Conservation (phyloP, 1,140 invertebrate species). For the Tyrophagus putrescentiae region DNA sequence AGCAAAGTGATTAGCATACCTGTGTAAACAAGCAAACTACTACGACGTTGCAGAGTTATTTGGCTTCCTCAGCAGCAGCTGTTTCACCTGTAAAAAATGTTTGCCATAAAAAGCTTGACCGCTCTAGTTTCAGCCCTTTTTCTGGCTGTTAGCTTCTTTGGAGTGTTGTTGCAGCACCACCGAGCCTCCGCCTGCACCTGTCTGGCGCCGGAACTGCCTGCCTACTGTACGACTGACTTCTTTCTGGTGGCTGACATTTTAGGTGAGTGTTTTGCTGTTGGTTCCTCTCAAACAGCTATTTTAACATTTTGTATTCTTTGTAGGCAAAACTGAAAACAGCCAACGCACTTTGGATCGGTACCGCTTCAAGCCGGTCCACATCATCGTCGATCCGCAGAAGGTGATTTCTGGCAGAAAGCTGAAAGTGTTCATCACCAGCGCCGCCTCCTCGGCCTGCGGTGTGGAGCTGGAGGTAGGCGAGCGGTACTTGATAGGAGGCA, state of each 20-base stretch:
- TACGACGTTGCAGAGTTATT: no score
- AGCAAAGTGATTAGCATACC: no score
- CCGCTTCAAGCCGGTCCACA: neutral
- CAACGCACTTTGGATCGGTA: neutral
- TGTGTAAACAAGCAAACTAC: no score
- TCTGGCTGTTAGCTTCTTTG: no score
- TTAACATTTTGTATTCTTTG: neutral
- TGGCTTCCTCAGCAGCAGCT: no score
- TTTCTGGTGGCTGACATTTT: neutral
- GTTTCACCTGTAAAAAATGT: no score
- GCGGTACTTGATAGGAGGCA: neutral
- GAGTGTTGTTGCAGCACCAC: no score
- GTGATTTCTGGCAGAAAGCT: neutral
- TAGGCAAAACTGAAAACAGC: slow-evolving; percentile 4
- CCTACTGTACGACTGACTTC: neutral
- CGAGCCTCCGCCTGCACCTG: neutral
- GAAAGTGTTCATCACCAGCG: neutral
- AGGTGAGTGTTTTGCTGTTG: neutral
- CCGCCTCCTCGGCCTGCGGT: neutral
- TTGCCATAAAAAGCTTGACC: no score
- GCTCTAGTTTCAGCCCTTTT: no score
- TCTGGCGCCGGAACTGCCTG: neutral
- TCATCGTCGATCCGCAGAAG: neutral
- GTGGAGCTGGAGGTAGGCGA: neutral
- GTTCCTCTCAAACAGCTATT: neutral